A percentile compares a stretch with the other conserved stretches of the same genome.
Conservation (phyloP, 1,140 invertebrate genomes). For the Antheraea mylitta region DNA sequence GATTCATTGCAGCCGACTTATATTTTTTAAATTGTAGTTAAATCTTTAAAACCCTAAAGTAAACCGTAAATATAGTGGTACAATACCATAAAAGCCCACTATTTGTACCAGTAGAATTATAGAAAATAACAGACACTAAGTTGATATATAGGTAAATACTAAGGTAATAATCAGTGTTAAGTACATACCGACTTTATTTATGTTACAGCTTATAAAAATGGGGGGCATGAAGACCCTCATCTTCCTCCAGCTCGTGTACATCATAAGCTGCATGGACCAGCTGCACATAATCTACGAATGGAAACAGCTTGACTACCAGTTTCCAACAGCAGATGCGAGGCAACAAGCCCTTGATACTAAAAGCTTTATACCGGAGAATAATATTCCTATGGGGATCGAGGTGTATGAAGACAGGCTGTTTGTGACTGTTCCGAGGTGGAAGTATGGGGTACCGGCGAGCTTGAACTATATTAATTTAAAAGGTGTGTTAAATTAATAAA, state of each 20-base stretch:
- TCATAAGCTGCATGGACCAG: conserved; percentile 80
- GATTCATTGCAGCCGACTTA: no score
- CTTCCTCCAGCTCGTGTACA: conserved; percentile 50
- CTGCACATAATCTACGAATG: conserved; percentile 84
- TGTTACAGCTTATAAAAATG: conserved; percentile 42
- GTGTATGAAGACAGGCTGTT: conserved; percentile 83
- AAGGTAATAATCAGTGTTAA: no score
- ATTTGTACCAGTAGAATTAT: no score
- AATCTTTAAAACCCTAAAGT: no score
- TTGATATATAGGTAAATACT: no score
- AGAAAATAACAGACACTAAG: no score
- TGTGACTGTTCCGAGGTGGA: conserved; percentile 87
- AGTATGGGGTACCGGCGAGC: conserved; percentile 84
- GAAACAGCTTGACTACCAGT: conserved; percentile 86
- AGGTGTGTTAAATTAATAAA: conserved; percentile 65
- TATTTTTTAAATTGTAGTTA: no score
- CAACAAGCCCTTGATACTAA: conserved; percentile 78
- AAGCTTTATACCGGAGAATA: conserved; percentile 82
- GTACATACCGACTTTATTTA: background rate
- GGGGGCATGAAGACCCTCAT: conserved; percentile 50
- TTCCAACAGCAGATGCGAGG: conserved; percentile 76
- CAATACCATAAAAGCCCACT: no score
- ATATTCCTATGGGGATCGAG: conserved; percentile 85
- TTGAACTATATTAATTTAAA: conserved; percentile 85
- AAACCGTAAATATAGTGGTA: no score